Evolutionary conservation across 2,797 vertebrate genomes (phyloP), one percentile per base, ranked within the genome.

Genomic region (Brachymystax lenok): DNA sequence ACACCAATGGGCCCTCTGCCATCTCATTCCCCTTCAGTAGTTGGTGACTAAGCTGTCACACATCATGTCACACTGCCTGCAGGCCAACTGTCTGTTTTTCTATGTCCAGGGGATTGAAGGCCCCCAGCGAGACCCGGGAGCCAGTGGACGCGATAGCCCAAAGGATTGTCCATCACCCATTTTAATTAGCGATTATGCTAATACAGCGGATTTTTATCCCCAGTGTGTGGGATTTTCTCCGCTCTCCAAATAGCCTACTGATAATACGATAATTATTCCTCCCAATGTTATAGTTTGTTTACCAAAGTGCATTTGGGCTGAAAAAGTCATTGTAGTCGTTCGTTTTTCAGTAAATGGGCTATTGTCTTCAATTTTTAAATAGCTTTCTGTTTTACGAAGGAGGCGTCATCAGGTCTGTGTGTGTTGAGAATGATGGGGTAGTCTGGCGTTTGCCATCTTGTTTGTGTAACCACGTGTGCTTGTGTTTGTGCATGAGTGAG

Each of bases 151-250:
- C 71, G 87, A 83, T 24, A 92, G 93, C 83, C 90, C 85, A 79
- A 92, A 93, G 92, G 92, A 94, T 85, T 87, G 90, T 90, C 75
- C 73, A 70, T 68, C 66, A 19, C 56, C 17, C 19, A 35, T 88
- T 86, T 84, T 89, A 90, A 88, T 91, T 85, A 83, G 87, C 86
- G 88, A 88, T 92, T 88, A 92, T 91, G 86, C 83, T 88, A 90
- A 92, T 91, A 73, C 74, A 28, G 21, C 33, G 10, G 13, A 35
- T 30, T 24, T 27, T 74, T 21, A 64, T n/a, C 27, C 33, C 17
- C 40, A 50, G 21, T 30, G 35, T 35, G 61, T 16, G 14, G 30
- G 61, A 8, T n/a, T 67, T 35, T 33, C 66, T 68, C 66, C 14
- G 3, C 66, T 19, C n/a, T 46, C 35, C 33, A 0, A 70, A 51